Base-by-base conservation (phyloP, 2,888 invertebrate genomes). In the Phytoseiulus persimilis region DNA sequence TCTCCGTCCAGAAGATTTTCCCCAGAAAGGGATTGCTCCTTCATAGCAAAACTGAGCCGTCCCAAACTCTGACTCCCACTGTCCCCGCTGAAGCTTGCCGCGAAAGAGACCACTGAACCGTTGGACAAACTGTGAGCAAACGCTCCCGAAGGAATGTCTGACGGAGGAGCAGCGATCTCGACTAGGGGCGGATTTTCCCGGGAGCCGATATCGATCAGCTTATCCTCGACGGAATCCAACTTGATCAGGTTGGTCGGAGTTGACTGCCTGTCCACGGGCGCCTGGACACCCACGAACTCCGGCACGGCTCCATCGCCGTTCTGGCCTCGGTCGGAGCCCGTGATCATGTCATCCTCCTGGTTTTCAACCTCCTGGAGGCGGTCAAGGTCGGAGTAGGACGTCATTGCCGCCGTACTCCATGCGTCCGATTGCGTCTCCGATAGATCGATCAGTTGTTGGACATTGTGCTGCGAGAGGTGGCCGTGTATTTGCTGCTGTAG, bases 381-480 rank as follows among this genome's bases (percentile, higher is more conserved):
- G 92, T 97, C 96, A 32, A 97, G 97, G 93, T 98, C 98, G 0
- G 97, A 97, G 87, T 87, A 87, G 87, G 87, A 87, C 0, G 96
- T 96, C 89, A 97, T 93, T 31, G 98, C 98, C 93, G 99, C 98
- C 90, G 98, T 98, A 92, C 98, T 98, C 99, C 99, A 99, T 0
- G 98, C 98, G 93, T 99, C 98, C 91, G 97, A 98, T 32, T 97
- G 96, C 0, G 98, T 97, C 92, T 98, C 98, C 0, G 96, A 96
- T 31, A 95, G 95, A 92, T 97, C 97, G 31, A 91, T 89, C 14
- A 90, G 46, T 14, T 87, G 87, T 90, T 90, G 83, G 6, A 87
- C 87, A 23, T 87, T 87, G 14, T 87, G 87, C 33, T 87, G 87
- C n/a, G 87, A 87, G 45, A 87, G 87, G 33, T 87, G 87, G 39